A percentile compares a stretch with the other conserved stretches of the same genome.
Conservation (phyloP, 2,888 invertebrate species). For the Melitaea athalia region DNA sequence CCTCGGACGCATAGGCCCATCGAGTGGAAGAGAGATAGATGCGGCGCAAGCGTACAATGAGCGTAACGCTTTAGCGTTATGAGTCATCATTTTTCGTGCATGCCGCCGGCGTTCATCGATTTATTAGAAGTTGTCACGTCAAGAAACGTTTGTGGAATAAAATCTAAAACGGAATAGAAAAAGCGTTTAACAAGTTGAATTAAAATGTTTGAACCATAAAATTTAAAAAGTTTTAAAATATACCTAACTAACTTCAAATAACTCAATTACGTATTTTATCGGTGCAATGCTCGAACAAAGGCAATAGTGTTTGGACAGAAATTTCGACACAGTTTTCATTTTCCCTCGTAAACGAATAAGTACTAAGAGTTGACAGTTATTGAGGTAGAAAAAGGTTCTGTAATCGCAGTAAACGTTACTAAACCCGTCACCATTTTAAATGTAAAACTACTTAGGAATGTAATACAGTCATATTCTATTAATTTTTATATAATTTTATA, state of each 20-base stretch:
- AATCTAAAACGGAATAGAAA: too few relatives aligned
- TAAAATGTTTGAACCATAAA: too few relatives aligned
- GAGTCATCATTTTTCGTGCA: too few relatives aligned
- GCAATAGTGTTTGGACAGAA: slow-evolving; percentile 33
- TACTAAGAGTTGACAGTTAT: slow-evolving; percentile 20
- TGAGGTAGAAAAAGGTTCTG: slow-evolving; percentile 28
- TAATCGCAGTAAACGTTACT: not conserved
- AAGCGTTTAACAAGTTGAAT: too few relatives aligned
- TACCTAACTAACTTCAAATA: not conserved
- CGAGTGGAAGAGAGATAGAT: too few relatives aligned
- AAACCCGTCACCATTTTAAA: not conserved
- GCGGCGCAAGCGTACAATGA: too few relatives aligned
- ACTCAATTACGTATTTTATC: slow-evolving; percentile 7
- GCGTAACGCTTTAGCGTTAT: too few relatives aligned
- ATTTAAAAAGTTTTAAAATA: not conserved
- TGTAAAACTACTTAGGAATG: not conserved
- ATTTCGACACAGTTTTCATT: slow-evolving; percentile 45
- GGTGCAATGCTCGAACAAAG: slow-evolving; percentile 33
- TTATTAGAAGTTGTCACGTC: too few relatives aligned
- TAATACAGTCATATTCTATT: not conserved
- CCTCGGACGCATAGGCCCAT: too few relatives aligned
- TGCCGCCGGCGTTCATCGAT: too few relatives aligned
- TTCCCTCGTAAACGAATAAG: slow-evolving; percentile 26
- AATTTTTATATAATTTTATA: not conserved
- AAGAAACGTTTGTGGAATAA: too few relatives aligned